These are phyloP conservation scores for Bembecia ichneumoniformis DNA, from an alignment of 2,888 invertebrate species.

Conservation along the genomic window DNA sequence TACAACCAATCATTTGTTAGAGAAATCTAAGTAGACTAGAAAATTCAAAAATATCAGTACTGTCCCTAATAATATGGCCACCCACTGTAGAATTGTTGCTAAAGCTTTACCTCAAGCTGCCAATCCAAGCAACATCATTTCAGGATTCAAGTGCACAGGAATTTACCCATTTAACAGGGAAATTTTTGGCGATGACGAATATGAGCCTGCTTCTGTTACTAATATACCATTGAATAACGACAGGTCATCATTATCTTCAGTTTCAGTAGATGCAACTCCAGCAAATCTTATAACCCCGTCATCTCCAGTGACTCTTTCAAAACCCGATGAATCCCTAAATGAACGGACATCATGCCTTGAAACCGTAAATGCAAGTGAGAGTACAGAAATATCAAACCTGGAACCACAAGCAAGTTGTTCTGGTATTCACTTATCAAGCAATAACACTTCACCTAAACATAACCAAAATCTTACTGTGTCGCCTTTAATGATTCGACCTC, in stretches of 20 bases:
- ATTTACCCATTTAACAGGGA: background rate
- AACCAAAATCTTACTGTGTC: background rate
- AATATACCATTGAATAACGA: background rate
- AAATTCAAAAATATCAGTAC: too few species aligned
- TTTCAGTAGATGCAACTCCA: background rate
- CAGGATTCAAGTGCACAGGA: background rate
- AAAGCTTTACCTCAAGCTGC: too few species aligned
- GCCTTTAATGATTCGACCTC: background rate
- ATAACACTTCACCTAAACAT: background rate
- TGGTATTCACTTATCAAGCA: background rate
- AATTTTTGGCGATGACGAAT: background rate
- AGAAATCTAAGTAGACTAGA: too few species aligned
- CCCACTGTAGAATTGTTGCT: too few species aligned
- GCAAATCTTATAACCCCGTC: background rate
- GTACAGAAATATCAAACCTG: background rate
- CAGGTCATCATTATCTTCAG: background rate
- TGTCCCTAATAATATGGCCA: too few species aligned
- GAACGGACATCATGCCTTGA: too few species aligned
- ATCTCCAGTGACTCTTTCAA: too few species aligned
- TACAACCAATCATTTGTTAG: too few species aligned
- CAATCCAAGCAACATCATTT: background rate
- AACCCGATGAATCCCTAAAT: too few species aligned
- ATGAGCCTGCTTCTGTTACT: background rate
- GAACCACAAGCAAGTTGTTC: background rate
- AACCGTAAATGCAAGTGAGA: too few species aligned